Conservation (phyloP, 2,113 vertebrate genomes). For the Malurus melanocephalus region DNA sequence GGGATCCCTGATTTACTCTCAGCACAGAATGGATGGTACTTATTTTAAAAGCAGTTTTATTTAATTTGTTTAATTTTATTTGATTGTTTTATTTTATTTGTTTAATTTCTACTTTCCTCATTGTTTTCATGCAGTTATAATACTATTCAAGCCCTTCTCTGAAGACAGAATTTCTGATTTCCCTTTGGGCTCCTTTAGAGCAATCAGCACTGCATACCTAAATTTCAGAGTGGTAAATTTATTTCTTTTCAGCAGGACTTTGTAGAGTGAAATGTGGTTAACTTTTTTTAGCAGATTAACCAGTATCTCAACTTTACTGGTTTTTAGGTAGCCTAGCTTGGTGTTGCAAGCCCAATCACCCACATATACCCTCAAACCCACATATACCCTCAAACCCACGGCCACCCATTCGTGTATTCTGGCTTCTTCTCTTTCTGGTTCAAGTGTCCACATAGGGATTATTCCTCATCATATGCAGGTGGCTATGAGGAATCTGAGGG, state of each 20-base stretch:
- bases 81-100: no score
- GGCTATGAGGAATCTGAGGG: background rate
- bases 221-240: background rate
- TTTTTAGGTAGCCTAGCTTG: background rate
- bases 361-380: rapidly evolving
- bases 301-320: background rate
- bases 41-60: background rate
- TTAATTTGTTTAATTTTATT: no score
- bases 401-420: background rate
- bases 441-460: rapidly evolving
- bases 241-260: background rate
- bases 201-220: background rate
- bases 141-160: background rate
- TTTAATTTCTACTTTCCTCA: background rate
- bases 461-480: background rate
- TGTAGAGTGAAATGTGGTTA: background rate
- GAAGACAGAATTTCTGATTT: background rate
- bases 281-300: background rate
- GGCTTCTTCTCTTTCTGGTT: background rate
- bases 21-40: background rate
- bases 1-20: background rate
- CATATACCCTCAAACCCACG: rapidly evolving
- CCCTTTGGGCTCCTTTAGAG: background rate
- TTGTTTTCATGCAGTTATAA: background rate
- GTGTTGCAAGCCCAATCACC: rapidly evolving